Percentiles rank a stretch among this genome's conserved stretches.
These are phyloP conservation scores for Psylliodes chrysocephalus DNA, from an alignment of 2,888 invertebrate genomes.

Conservation along the genomic window DNA sequence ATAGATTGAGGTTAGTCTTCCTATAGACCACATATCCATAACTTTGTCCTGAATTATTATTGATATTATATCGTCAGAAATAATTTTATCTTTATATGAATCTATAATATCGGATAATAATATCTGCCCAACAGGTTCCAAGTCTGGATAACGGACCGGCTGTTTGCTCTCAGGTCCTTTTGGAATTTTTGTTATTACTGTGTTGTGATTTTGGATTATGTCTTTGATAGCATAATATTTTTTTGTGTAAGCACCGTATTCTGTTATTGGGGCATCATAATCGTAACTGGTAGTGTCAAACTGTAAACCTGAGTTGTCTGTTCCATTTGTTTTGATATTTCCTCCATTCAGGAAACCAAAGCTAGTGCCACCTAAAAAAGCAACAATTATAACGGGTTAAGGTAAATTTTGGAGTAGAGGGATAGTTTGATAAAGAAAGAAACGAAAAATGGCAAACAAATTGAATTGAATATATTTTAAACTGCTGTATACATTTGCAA, in stretches of 20 bases:
- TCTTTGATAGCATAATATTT: constrained; percentile 81
- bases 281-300: constrained; percentile 70
- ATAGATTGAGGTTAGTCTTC: constrained; percentile 55
- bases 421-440: no score
- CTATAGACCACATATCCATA: constrained; percentile 69
- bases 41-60: constrained; percentile 66
- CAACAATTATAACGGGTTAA: no score
- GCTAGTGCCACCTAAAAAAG: constrained; percentile 57
- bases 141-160: constrained; percentile 45
- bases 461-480: no score
- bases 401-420: no score
- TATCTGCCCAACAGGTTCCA: constrained; percentile 35
- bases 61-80: constrained; percentile 53
- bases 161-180: constrained; percentile 68
- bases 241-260: constrained; percentile 88
- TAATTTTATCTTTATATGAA: constrained; percentile 39
- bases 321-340: constrained; percentile 55
- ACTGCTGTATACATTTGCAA: no score
- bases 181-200: constrained; percentile 56
- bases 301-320: constrained; percentile 69
- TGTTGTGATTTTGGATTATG: constrained; percentile 60
- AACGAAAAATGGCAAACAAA: no score
- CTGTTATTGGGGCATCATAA: constrained; percentile 87
- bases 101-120: constrained; percentile 8
- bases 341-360: constrained; percentile 24